phyloP scores from a whole-genome alignment of 2,797 vertebrate species.

The Smutsia temminckii region DNA sequence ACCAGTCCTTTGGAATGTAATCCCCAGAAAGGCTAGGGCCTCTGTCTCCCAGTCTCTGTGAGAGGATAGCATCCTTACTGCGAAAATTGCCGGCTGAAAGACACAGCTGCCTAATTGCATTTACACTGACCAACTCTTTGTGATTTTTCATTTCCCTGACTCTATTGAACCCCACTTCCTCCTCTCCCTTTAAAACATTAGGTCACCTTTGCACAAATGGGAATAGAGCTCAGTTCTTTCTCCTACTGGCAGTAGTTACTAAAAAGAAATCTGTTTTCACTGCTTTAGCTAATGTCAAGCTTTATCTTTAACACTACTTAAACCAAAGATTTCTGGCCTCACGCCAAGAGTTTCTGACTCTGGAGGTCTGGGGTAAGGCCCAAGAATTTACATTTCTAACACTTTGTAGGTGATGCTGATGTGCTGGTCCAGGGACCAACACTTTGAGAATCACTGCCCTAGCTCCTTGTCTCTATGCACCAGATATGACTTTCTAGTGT shows the following conservation, averaged over 20 bases:
- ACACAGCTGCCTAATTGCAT: conserved; percentile 27
- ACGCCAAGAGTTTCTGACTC: background rate
- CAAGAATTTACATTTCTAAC: background rate
- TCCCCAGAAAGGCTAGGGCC: background rate
- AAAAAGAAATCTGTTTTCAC: conserved; percentile 21
- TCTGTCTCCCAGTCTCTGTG: conserved; percentile 13
- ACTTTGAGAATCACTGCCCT: conserved; percentile 28
- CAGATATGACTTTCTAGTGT: conserved; percentile 26
- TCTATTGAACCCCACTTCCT: background rate
- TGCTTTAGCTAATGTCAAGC: background rate
- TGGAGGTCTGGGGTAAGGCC: background rate
- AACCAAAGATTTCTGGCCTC: background rate
- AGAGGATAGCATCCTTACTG: conserved; percentile 39
- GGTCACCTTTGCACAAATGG: conserved; percentile 7
- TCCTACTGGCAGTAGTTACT: background rate
- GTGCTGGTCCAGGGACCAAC: background rate
- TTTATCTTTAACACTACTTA: conserved; percentile 14
- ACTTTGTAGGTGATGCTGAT: background rate
- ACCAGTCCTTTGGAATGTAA: conserved; percentile 15
- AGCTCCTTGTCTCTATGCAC: background rate
- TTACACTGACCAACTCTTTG: background rate
- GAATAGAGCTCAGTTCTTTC: conserved; percentile 20
- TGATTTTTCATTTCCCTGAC: conserved; percentile 12
- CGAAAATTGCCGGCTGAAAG: background rate
- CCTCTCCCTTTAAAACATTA: conserved; percentile 17